Percentiles rank a stretch among this genome's conserved stretches.
Conservation (phyloP, 2,113 vertebrate genomes). For the Spilogale gracilis region DNA sequence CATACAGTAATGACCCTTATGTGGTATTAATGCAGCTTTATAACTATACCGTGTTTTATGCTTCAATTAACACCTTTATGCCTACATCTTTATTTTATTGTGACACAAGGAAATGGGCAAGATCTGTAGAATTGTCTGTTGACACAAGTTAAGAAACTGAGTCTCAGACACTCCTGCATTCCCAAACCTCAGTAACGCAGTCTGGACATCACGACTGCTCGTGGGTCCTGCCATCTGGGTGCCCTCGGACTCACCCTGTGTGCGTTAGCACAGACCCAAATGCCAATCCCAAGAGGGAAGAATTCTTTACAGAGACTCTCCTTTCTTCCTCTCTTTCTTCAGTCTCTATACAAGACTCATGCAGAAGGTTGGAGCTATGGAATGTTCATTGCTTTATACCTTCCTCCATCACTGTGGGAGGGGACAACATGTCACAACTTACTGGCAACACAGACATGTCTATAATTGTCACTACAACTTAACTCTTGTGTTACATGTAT, state of each 20-base stretch:
- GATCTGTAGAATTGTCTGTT: neutral
- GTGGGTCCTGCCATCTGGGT: rapidly evolving
- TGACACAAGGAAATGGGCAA: neutral
- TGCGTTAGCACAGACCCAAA: rapidly evolving
- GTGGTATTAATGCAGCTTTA: neutral
- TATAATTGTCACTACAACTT: rapidly evolving
- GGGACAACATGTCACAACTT: rapidly evolving
- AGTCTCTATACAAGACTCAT: neutral
- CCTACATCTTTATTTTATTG: neutral
- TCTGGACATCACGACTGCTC: too few relatives aligned
- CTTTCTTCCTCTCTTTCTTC: neutral
- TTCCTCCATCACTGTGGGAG: neutral
- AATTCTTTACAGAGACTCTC: rapidly evolving
- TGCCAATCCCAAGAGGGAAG: rapidly evolving
- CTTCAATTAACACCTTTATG: neutral
- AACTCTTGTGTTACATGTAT: neutral
- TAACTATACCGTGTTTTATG: neutral
- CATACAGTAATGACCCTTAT: neutral
- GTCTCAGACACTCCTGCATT: neutral
- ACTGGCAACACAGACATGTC: rapidly evolving
- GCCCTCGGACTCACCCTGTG: rapidly evolving
- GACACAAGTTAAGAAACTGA: neutral
- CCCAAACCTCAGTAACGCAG: rapidly evolving
- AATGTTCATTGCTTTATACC: neutral
- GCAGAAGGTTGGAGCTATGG: neutral